Percentiles rank a stretch among this genome's conserved stretches.
Evolutionary conservation across 2,113 vertebrate species (phyloP).

Genomic region (Sinocyclocheilus maitianheensis): DNA sequence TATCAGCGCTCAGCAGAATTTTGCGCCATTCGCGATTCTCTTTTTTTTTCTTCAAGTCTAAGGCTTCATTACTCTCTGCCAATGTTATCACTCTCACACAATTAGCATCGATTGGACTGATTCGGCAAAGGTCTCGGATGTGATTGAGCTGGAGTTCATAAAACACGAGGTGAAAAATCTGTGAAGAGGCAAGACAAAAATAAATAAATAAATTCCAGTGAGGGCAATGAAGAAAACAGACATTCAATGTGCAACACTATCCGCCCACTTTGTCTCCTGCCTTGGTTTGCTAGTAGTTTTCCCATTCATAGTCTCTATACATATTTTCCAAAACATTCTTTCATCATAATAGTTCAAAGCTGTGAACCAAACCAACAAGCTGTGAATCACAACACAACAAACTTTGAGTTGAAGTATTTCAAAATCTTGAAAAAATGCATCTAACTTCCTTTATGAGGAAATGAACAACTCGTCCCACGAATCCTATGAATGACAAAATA

Average conservation of each 20-base stretch:
- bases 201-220: neutral
- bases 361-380: neutral
- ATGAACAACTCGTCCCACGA: neutral
- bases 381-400: neutral
- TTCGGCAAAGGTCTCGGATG: neutral
- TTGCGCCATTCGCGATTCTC: conserved; percentile 33
- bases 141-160: neutral
- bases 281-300: neutral
- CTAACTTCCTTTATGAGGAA: neutral
- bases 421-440: neutral
- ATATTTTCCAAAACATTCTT: neutral
- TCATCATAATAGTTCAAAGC: neutral
- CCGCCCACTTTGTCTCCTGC: neutral
- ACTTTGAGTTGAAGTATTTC: neutral
- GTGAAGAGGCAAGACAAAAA: neutral
- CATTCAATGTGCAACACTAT: neutral
- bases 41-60: neutral
- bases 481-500: neutral
- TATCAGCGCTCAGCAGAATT: conserved; percentile 5
- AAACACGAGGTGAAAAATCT: neutral
- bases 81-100: conserved; percentile 23
- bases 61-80: neutral
- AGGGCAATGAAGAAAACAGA: neutral
- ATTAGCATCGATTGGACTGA: neutral
- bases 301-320: neutral